Evolutionary conservation across 2,888 invertebrate species (phyloP), one percentile per base, ranked within the genome.

Genomic region (Oxycera nigricornis): DNA sequence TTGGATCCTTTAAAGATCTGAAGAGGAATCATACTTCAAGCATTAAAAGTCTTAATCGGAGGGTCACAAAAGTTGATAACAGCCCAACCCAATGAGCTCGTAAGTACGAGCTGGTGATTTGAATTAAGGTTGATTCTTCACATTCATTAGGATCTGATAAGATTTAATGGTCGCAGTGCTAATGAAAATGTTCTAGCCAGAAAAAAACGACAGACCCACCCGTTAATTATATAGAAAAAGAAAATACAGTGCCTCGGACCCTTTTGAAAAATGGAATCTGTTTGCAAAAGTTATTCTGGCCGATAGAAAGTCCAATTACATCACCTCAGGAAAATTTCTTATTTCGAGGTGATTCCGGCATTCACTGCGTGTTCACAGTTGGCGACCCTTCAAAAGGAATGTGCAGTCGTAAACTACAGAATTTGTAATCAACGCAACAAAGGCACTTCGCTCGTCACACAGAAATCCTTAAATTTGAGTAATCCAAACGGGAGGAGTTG

Each of bases 381-480:
- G 57, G 59, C 30, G 4, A 17, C 11, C 31, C 31, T 61, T 61
- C 6, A 14, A 46, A 46, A 46, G n/a, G 17, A 46, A 46, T 46
- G 17, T 17, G 31, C 35, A 61, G 26, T 28, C 61, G 14, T 61
- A 31, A 31, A 31, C 61, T 20, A 22, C 61, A 26, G 61, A 61
- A 61, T 31, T 61, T 28, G 61, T 31, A 61, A 61, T 20, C 17
- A 31, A 61, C 35, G 31, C 31, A 26, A 61, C 30, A 17, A 61
- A 61, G 31, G 30, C 35, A 31, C 17, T 28, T 26, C 61, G 2
- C 20, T 30, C 31, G 61, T 31, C 31, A 52, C 52, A 61, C 57
- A 61, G n/a, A 31, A 61, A 31, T 17, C 31, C 31, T 61, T 61
- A 61, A 61, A 61, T 61, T 61, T 61, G 61, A 26, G 31, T 31